These are phyloP conservation scores for Caranx melampygus DNA, from an alignment of 2,113 vertebrate species.

Conservation along the genomic window DNA sequence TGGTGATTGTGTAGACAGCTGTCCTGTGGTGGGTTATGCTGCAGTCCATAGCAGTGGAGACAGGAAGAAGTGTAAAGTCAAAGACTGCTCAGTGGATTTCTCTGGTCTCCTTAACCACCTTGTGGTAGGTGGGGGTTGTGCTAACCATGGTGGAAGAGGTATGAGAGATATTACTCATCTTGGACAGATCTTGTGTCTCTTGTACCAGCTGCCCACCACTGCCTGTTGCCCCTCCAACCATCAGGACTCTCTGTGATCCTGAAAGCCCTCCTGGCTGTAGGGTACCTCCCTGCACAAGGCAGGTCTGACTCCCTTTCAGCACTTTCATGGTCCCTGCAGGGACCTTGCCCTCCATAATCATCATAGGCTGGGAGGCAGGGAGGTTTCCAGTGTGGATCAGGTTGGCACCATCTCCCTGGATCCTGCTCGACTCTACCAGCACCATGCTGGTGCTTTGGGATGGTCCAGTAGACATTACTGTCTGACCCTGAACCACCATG, in stretches of 20 bases:
- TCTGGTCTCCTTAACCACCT: slow-evolving; percentile 39
- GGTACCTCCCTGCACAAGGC: slow-evolving; percentile 44
- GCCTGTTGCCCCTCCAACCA: slow-evolving; percentile 53
- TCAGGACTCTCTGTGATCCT: slow-evolving; percentile 66
- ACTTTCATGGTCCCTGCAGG: slow-evolving; percentile 51
- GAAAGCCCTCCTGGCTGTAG: slow-evolving; percentile 36
- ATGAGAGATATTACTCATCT: slow-evolving; percentile 33
- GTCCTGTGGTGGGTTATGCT: too few species aligned
- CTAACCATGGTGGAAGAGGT: slow-evolving; percentile 42
- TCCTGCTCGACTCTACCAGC: slow-evolving; percentile 41
- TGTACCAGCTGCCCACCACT: slow-evolving; percentile 37
- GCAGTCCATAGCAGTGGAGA: too few species aligned
- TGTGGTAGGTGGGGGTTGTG: background rate
- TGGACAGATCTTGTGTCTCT: slow-evolving; percentile 26
- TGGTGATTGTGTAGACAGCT: too few species aligned
- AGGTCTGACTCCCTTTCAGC: slow-evolving; percentile 52
- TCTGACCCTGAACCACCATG: slow-evolving; percentile 49
- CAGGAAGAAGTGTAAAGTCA: too few species aligned
- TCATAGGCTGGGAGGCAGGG: slow-evolving; percentile 71
- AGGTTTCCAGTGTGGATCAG: slow-evolving; percentile 61
- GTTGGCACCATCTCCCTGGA: slow-evolving; percentile 26
- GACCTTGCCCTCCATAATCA: slow-evolving; percentile 70
- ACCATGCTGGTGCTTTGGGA: slow-evolving; percentile 23
- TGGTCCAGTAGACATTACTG: slow-evolving; percentile 38
- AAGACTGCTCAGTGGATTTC: slow-evolving; percentile 9